Conservation (phyloP, 37 sponge, comb jelly and placozoan genomes). For the Hormiphora californensis region DNA sequence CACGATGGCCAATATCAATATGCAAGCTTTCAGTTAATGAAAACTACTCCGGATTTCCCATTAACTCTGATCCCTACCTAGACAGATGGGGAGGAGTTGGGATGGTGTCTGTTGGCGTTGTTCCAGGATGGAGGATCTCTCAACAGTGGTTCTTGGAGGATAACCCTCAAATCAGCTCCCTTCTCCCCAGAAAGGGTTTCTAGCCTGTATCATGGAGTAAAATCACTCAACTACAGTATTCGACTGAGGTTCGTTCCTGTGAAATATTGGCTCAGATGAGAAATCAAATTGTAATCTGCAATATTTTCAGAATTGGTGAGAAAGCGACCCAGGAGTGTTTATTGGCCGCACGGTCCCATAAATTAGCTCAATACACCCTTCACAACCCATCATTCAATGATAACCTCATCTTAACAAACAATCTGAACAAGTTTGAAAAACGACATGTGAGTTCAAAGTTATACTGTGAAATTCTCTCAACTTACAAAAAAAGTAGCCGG, state of each 20-base stretch:
- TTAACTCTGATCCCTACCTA: background rate
- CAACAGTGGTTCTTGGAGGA: conserved; percentile 16
- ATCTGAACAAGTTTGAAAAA: background rate
- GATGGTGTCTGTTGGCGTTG: conserved; percentile 34
- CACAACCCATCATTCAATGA: background rate
- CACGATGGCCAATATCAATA: no score
- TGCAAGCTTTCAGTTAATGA: background rate
- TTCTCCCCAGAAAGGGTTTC: conserved; percentile 23
- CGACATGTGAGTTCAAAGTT: background rate
- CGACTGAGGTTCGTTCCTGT: background rate
- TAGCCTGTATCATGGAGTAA: background rate
- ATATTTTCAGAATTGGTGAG: no score
- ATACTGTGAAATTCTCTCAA: no score
- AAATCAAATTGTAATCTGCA: no score
- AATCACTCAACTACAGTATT: conserved; percentile 42
- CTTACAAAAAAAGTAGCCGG: no score
- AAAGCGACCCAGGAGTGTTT: no score
- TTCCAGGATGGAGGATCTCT: conserved; percentile 4
- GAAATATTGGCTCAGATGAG: no score
- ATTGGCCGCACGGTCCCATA: background rate
- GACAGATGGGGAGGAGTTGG: conserved; percentile 36
- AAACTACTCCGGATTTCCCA: background rate
- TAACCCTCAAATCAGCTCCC: conserved; percentile 20
- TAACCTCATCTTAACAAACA: background rate
- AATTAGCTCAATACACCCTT: background rate